Conservation (phyloP, 1,140 invertebrate genomes). For the Ips typographus region DNA sequence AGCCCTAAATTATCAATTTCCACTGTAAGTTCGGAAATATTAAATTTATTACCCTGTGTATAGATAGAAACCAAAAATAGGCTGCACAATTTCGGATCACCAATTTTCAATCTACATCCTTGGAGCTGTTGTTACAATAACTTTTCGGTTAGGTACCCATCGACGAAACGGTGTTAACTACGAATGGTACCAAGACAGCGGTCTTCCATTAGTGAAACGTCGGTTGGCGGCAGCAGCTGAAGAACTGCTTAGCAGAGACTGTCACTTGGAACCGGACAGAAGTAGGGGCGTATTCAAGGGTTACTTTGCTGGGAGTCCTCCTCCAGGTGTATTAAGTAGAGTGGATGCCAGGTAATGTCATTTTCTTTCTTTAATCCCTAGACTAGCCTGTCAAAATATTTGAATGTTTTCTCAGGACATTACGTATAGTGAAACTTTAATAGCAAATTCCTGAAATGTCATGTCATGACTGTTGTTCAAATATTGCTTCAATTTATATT, state of each 20-base stretch:
- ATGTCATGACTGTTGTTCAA: background rate
- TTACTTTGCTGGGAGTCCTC: constrained; percentile 50
- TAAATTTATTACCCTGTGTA: no score
- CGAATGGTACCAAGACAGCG: constrained; percentile 42
- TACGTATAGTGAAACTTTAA: no score
- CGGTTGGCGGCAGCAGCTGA: constrained; percentile 36
- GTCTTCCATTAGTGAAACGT: constrained; percentile 44
- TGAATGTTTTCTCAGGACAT: no score
- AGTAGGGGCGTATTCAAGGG: constrained; percentile 45
- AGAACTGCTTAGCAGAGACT: constrained; percentile 34
- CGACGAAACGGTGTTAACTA: constrained; percentile 36
- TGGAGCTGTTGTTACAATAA: no score
- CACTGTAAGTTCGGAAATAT: no score
- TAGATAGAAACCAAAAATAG: no score
- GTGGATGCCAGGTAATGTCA: constrained; percentile 44
- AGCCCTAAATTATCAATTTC: no score
- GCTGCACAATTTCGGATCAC: no score
- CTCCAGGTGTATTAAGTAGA: constrained; percentile 44
- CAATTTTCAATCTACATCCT: no score
- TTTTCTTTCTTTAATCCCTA: background rate
- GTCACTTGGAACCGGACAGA: constrained; percentile 28
- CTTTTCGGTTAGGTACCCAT: background rate
- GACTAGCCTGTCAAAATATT: no score
- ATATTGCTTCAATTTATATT: no score
- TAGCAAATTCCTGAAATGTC: background rate